phyloP scores from a whole-genome alignment of 2,113 vertebrate species.

The Chloroceryle aenea region DNA sequence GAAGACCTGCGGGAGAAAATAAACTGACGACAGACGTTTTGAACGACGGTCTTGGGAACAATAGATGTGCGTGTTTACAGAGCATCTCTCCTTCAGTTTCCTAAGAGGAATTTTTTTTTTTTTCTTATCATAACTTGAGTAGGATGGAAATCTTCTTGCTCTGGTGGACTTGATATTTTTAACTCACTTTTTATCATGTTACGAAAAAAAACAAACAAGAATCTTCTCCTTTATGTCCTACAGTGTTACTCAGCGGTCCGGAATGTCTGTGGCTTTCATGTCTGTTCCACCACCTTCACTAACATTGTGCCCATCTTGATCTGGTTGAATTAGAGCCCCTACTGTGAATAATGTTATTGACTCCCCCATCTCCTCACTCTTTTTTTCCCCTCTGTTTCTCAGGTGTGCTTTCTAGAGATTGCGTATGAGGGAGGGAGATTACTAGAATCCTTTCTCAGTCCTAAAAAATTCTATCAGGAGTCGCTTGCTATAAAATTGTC shows the following conservation, averaged over 20 bases:
- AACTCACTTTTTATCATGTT: not conserved
- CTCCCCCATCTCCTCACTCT: not conserved
- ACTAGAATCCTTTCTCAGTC: not conserved
- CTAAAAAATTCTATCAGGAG: not conserved
- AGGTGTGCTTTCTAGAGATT: not conserved
- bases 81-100: not conserved
- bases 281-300: not conserved
- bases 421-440: not conserved
- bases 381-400: not conserved
- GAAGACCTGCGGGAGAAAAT: not conserved
- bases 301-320: not conserved
- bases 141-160: not conserved
- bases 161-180: not conserved
- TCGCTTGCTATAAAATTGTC: not conserved
- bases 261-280: not conserved
- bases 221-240: accelerated
- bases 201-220: not conserved
- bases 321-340: not conserved
- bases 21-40: not conserved
- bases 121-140: not conserved
- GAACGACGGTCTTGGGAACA: not conserved
- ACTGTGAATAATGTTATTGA: accelerated
- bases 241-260: not conserved
- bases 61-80: not conserved
- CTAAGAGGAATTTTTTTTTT: not conserved